Evolutionary conservation across 2,888 invertebrate genomes (phyloP).

Genomic region (Myopa tessellatipennis): DNA sequence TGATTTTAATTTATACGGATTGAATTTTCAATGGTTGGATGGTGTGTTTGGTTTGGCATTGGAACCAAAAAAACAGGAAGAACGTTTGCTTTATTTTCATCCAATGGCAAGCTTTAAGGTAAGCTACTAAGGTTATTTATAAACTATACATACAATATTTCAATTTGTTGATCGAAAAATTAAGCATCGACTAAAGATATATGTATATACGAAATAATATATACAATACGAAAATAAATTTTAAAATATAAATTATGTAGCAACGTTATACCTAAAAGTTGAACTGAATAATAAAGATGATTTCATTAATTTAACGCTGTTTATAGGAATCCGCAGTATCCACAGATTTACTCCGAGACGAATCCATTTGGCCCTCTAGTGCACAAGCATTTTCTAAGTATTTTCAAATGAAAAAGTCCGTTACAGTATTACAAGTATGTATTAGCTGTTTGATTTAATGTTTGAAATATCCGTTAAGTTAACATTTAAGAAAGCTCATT

Average conservation of each 20-base stretch:
- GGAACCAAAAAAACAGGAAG: constrained; percentile 66
- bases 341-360: constrained; percentile 75
- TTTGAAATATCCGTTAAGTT: no score
- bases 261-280: no score
- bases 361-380: constrained; percentile 68
- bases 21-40: constrained; percentile 85
- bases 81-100: constrained; percentile 80
- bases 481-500: no score
- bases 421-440: no score
- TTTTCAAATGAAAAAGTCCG: no score
- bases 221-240: no score
- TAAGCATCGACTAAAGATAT: not conserved
- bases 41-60: constrained; percentile 82
- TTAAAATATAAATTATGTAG: no score
- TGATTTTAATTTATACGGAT: constrained; percentile 78
- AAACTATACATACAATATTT: not conserved
- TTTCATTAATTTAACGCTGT: not conserved
- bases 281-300: no score
- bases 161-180: not conserved
- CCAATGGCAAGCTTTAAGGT: constrained; percentile 82
- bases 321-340: constrained; percentile 77
- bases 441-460: no score
- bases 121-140: not conserved
- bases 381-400: constrained; percentile 59
- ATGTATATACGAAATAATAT: no score